phyloP scores from a whole-genome alignment of 2,113 vertebrate genomes.

The Chrysochloris asiatica region DNA sequence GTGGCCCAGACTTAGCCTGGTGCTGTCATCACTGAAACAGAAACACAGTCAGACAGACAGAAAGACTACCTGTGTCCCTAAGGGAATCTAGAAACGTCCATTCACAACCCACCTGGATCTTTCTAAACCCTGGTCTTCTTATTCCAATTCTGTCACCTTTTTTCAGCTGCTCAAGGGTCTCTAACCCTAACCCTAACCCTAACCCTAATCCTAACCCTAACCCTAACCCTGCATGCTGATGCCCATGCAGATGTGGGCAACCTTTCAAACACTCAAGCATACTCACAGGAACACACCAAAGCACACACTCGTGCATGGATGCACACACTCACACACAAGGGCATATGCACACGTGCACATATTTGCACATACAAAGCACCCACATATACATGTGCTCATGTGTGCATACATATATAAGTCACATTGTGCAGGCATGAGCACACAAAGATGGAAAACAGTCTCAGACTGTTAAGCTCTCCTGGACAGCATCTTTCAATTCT shows the following conservation, averaged over 20 bases:
- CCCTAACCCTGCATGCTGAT: no score
- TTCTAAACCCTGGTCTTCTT: not conserved
- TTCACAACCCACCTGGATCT: not conserved
- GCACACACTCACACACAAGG: not conserved
- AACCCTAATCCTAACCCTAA: no score
- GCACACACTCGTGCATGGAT: not conserved
- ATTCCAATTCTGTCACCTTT: not conserved
- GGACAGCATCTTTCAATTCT: no score
- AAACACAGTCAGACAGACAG: not conserved
- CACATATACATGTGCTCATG: rapidly evolving
- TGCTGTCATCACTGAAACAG: not conserved
- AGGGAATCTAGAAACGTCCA: no score
- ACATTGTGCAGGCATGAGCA: not conserved
- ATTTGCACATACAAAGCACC: no score
- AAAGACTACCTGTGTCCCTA: not conserved
- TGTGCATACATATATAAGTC: not conserved
- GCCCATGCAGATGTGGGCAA: no score
- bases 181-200: no score
- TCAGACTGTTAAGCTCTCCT: no score
- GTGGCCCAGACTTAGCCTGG: not conserved
- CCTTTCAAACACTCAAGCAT: not conserved
- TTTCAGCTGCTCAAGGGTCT: no score
- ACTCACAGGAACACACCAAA: not conserved
- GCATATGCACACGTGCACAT: not conserved
- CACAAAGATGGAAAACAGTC: no score